Evolutionary conservation across 2,797 vertebrate species (phyloP).

Genomic region (Karalla daura): DNA sequence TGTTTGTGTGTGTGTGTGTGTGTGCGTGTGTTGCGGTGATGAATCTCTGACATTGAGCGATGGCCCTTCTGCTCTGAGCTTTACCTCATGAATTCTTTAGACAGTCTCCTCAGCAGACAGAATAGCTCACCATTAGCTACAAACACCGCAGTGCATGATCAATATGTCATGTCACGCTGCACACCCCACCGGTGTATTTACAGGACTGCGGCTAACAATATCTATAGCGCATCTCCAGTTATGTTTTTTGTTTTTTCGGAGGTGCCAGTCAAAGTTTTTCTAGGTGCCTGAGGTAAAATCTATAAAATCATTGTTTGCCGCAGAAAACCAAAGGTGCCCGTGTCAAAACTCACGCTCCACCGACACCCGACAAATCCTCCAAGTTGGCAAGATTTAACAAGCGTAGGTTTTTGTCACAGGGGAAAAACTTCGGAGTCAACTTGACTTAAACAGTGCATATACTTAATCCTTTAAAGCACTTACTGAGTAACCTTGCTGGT

Average conservation of each 20-base stretch:
- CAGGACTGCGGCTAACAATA: not conserved
- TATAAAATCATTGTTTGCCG: too few species aligned
- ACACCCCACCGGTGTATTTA: conserved; percentile 5
- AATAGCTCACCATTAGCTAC: conserved; percentile 36
- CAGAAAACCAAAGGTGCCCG: too few species aligned
- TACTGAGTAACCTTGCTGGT: conserved; percentile 14
- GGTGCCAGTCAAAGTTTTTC: too few species aligned
- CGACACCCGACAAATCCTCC: too few species aligned
- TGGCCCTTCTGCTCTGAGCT: conserved; percentile 64
- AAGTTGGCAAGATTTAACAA: too few species aligned
- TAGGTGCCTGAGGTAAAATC: too few species aligned
- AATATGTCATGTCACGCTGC: conserved; percentile 39
- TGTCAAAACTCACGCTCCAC: too few species aligned
- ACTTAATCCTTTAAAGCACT: conserved; percentile 19
- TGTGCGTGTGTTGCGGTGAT: conserved; percentile 29
- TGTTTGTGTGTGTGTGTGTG: conserved; percentile 11
- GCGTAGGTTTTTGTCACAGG: too few species aligned
- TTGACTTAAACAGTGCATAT: conserved; percentile 15
- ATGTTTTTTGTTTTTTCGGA: too few species aligned
- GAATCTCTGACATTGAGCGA: conserved; percentile 70
- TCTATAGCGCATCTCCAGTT: too few species aligned
- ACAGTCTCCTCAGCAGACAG: conserved; percentile 43
- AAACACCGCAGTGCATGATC: conserved; percentile 46
- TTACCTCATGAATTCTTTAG: conserved; percentile 72
- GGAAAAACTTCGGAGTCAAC: too few species aligned